Conservation (phyloP, 2,888 invertebrate species). For the Latrodectus elegans region DNA sequence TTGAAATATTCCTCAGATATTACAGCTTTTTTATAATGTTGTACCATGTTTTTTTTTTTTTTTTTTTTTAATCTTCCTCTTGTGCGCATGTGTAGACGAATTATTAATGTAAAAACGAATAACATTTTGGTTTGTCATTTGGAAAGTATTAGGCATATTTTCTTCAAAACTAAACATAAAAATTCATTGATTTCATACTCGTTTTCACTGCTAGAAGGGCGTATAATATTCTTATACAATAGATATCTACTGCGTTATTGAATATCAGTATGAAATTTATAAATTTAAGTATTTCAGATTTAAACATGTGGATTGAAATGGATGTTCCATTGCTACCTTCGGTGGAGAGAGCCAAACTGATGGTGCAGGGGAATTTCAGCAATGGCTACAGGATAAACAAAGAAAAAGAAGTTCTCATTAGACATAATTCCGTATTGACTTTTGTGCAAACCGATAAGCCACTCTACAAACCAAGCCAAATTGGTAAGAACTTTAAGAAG, state of each 20-base stretch:
- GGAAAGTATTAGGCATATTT: neutral
- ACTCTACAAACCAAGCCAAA: constrained; percentile 75
- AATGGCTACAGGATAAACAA: constrained; percentile 73
- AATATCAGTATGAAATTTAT: neutral
- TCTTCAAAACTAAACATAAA: neutral
- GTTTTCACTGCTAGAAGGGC: neutral
- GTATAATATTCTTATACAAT: neutral
- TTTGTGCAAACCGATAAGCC: constrained; percentile 76
- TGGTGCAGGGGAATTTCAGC: constrained; percentile 24
- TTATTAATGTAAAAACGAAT: no score
- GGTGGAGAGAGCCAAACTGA: constrained; percentile 33
- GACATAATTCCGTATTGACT: constrained; percentile 74
- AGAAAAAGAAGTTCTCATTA: constrained; percentile 76
- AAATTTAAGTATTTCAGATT: constrained; percentile 16
- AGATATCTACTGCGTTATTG: neutral
- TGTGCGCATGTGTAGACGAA: no score
- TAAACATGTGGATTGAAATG: constrained; percentile 63
- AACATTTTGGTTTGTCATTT: neutral
- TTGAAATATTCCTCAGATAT: no score
- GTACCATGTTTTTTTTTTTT: no score
- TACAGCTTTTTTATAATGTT: no score
- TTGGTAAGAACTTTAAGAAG: constrained; percentile 73
- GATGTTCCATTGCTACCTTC: constrained; percentile 15
- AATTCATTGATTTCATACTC: neutral
- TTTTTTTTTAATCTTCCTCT: no score